These are phyloP conservation scores for Lethenteron camtschaticum DNA, from an alignment of 2,113 vertebrate species.

Conservation along the genomic window DNA sequence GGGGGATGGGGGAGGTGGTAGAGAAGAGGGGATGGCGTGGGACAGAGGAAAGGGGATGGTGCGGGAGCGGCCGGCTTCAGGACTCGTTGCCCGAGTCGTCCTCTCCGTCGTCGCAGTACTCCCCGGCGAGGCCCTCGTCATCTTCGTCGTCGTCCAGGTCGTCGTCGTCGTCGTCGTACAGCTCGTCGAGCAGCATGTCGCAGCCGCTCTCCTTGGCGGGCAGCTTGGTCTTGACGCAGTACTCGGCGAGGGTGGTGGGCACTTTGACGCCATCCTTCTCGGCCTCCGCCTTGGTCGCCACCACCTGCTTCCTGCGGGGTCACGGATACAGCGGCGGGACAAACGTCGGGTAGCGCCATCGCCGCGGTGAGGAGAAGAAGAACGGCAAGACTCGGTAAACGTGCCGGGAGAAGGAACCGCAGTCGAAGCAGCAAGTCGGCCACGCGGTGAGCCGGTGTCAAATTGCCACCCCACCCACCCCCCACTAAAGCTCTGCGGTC, in stretches of 20 bases:
- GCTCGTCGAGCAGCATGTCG: slow-evolving; percentile 90
- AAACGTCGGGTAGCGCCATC: accelerated
- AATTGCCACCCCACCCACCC: not conserved
- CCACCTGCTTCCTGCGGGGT: slow-evolving; percentile 56
- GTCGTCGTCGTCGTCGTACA: slow-evolving; percentile 77
- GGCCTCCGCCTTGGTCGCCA: slow-evolving; percentile 61
- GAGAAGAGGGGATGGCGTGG: not conserved
- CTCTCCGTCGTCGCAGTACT: slow-evolving; percentile 45
- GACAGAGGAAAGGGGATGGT: not conserved
- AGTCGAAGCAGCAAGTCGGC: not conserved
- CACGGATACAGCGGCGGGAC: not conserved
- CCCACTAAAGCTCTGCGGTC: too few species aligned
- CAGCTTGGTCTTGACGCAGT: slow-evolving; percentile 86
- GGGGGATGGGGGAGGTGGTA: not conserved
- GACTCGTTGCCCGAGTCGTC: slow-evolving; percentile 84
- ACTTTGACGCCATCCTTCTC: slow-evolving; percentile 77
- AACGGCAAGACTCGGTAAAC: accelerated
- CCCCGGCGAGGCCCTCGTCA: slow-evolving; percentile 8
- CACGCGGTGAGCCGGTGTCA: not conserved
- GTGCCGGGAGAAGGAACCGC: too few species aligned
- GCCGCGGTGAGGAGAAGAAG: not conserved
- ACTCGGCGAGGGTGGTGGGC: slow-evolving; percentile 68
- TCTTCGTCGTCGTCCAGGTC: slow-evolving; percentile 50
- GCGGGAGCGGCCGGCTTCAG: not conserved
- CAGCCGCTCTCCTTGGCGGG: slow-evolving; percentile 97